Evolutionary conservation across 2,797 vertebrate genomes (phyloP), one percentile per base, ranked within the genome.

Genomic region (Gymnocypris eckloni): DNA sequence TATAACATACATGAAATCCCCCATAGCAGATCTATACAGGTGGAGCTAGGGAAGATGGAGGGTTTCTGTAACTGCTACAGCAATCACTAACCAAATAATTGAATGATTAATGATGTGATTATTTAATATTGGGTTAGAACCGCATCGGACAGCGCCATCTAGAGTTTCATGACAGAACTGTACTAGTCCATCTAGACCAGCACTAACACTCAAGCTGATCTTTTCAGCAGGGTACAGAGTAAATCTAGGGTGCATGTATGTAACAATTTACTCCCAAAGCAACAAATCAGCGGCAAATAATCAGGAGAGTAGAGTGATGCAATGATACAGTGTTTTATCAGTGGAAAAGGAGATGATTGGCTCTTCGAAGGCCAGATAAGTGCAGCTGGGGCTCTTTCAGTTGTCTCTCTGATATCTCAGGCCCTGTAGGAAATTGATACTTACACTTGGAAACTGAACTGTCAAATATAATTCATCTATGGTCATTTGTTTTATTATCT

Each of bases 371-470:
- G 71, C 83, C 86, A 89, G 85, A 87, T 85, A 84, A 87, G 80
- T 90, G 82, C 89, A 87, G 85, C 88, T 88, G 89, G 86, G 82
- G 78, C 84, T 73, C 88, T 84, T 72, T 78, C 50, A 85, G 88
- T 86, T 90, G 86, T 90, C 86, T 81, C 67, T 79, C 77, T 83
- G 89, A 89, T 89, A 88, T 90, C 86, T 90, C 71, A 41, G 85
- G 59, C 86, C 87, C 79, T 85, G 86, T 86, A 86, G 89, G 89
- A 90, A 90, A 90, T 90, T 89, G 89, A 90, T 90, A 89, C 88
- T 90, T 90, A 89, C 88, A 90, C 88, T 90, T 90, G 88, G 87
- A 90, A 90, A 88, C 89, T 86, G 89, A 90, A 89, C 88, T 88
- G 89, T 89, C 89, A 90, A 89, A 88, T 90, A 88, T 89, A 88